Percentiles rank a stretch among this genome's conserved stretches.
These are phyloP conservation scores for Pectinophora gossypiella DNA, from an alignment of 1,140 invertebrate genomes.

Conservation along the genomic window DNA sequence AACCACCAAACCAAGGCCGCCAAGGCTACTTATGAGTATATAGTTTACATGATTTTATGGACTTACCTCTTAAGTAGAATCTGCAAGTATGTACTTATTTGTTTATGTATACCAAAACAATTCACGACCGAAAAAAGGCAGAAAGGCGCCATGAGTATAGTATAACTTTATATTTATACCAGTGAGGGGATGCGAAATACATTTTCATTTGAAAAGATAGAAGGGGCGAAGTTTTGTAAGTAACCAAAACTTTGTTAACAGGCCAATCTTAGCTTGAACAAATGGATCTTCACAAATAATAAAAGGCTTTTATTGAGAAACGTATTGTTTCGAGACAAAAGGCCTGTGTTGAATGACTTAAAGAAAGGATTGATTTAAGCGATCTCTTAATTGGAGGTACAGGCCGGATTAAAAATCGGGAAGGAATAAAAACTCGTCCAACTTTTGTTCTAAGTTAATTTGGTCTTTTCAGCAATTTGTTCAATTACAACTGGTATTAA, in stretches of 20 bases:
- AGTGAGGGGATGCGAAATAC: constrained; percentile 9
- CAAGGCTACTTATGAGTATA: no score
- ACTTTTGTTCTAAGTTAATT: no score
- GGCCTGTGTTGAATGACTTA: neutral
- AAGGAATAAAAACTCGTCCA: no score
- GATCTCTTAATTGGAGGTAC: no score
- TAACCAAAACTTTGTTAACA: constrained; percentile 20
- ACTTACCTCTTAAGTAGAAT: no score
- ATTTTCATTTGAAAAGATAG: constrained; percentile 28
- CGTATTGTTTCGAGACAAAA: constrained; percentile 4
- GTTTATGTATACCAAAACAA: no score
- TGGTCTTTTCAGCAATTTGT: no score
- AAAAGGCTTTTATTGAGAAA: neutral
- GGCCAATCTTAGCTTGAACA: constrained; percentile 23
- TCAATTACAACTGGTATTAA: no score
- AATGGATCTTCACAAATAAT: constrained; percentile 16
- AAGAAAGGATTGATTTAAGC: neutral
- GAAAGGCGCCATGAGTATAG: neutral
- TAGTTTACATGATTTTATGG: no score
- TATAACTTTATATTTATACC: neutral
- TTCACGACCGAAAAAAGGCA: neutral
- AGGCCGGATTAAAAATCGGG: no score
- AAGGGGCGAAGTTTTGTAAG: constrained; percentile 17
- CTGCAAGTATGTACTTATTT: no score
- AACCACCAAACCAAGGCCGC: no score